These are phyloP conservation scores for Myoxocephalus aenaeus DNA, from an alignment of 2,797 vertebrate genomes.

Conservation along the genomic window DNA sequence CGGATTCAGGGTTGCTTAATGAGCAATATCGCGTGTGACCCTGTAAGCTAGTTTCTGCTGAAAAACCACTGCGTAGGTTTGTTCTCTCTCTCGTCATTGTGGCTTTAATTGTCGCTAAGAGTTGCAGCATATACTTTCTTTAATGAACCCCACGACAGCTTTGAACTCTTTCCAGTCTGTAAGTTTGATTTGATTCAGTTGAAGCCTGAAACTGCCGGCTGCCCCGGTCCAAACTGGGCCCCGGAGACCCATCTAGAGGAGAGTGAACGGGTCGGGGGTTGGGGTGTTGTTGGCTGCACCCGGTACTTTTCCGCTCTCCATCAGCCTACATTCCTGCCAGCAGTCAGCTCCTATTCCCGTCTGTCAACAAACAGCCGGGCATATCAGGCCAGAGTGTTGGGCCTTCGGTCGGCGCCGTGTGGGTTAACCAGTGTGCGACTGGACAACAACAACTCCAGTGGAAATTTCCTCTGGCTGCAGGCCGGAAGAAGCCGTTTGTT, in stretches of 20 bases:
- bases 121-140: neutral
- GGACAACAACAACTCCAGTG: constrained; percentile 65
- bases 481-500: constrained; percentile 22
- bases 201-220: constrained; percentile 5
- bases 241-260: constrained; percentile 20
- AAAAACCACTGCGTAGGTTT: neutral
- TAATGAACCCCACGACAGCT: neutral
- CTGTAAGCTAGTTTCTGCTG: neutral
- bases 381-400: constrained; percentile 38
- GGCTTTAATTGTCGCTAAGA: neutral
- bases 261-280: constrained; percentile 4
- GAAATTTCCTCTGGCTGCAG: constrained; percentile 64
- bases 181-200: neutral
- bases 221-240: constrained; percentile 4
- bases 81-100: neutral
- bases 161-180: neutral
- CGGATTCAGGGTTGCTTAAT: neutral
- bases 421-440: constrained; percentile 20
- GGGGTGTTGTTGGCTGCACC: neutral
- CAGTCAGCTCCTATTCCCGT: constrained; percentile 55
- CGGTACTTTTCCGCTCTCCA: constrained; percentile 73
- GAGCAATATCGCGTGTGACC: neutral
- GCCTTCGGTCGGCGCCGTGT: constrained; percentile 37
- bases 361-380: constrained; percentile 53
- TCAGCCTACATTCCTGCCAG: constrained; percentile 57